Conservation (phyloP, 2,797 vertebrate species). For the Scomberomorus guttatus region DNA sequence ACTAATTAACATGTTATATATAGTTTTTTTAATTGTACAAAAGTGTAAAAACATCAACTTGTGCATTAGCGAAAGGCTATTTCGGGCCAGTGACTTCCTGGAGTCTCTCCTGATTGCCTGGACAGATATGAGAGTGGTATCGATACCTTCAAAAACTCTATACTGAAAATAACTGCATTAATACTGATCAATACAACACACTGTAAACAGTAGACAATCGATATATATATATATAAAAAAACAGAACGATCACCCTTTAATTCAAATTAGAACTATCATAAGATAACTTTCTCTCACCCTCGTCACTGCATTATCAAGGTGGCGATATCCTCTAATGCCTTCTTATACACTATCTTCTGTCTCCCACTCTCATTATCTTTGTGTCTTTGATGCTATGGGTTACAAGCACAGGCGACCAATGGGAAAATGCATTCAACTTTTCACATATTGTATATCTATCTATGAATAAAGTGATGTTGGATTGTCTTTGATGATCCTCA, state of each 20-base stretch:
- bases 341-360: slow-evolving; percentile 23
- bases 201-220: background rate
- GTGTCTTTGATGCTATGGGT: slow-evolving; percentile 53
- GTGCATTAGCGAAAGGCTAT: too few relatives aligned
- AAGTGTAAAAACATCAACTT: too few relatives aligned
- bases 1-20: too few relatives aligned
- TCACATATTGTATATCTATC: slow-evolving; percentile 27
- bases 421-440: slow-evolving; percentile 38
- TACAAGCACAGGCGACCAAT: slow-evolving; percentile 40
- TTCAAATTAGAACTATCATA: background rate
- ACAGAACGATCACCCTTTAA: background rate
- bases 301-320: slow-evolving; percentile 33
- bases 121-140: slow-evolving; percentile 2
- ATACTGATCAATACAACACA: background rate
- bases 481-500: slow-evolving; percentile 59
- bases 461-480: slow-evolving; percentile 57
- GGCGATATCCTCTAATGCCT: slow-evolving; percentile 27
- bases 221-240: slow-evolving; percentile 38
- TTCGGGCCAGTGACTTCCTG: background rate
- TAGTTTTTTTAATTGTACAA: too few relatives aligned
- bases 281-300: slow-evolving; percentile 28
- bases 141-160: too few relatives aligned
- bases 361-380: slow-evolving; percentile 55
- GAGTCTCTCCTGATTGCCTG: too few relatives aligned
- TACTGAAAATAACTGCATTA: background rate